phyloP scores from a whole-genome alignment of 2,113 vertebrate species.

The Micromys minutus region DNA sequence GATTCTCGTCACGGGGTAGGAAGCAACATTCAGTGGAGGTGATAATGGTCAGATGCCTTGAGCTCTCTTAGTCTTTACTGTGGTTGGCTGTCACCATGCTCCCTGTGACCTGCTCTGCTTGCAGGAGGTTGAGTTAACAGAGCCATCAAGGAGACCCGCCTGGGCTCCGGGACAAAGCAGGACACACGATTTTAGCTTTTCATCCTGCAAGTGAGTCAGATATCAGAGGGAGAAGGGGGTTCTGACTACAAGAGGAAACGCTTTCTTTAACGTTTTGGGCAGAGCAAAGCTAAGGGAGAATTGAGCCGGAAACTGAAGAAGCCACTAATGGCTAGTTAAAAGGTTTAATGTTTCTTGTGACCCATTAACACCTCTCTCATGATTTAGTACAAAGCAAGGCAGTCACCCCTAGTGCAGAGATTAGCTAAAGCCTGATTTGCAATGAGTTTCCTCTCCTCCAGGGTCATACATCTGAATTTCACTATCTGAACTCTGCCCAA shows the following conservation, averaged over 20 bases:
- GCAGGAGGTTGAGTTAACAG: neutral
- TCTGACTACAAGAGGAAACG: neutral
- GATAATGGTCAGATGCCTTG: neutral
- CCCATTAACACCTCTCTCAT: neutral
- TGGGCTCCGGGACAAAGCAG: neutral
- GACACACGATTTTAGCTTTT: neutral
- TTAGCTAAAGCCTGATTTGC: neutral
- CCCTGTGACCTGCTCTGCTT: neutral
- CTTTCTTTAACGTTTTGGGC: neutral
- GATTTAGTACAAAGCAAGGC: neutral
- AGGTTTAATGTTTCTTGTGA: neutral
- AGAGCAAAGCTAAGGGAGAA: neutral
- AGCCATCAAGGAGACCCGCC: neutral
- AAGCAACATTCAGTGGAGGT: neutral
- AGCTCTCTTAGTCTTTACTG: neutral
- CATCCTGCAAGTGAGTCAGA: neutral
- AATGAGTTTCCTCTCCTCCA: neutral
- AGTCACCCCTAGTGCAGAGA: neutral
- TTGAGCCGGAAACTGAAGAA: neutral
- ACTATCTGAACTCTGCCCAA: neutral
- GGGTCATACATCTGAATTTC: neutral
- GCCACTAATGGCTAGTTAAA: neutral
- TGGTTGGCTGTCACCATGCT: too few relatives aligned
- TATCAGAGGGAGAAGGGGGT: constrained; percentile 1
- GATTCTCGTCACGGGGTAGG: neutral